A percentile compares a stretch with the other conserved stretches of the same genome.
These are phyloP conservation scores for Halcyon chelicuti DNA, from an alignment of 2,797 vertebrate species.

Conservation along the genomic window DNA sequence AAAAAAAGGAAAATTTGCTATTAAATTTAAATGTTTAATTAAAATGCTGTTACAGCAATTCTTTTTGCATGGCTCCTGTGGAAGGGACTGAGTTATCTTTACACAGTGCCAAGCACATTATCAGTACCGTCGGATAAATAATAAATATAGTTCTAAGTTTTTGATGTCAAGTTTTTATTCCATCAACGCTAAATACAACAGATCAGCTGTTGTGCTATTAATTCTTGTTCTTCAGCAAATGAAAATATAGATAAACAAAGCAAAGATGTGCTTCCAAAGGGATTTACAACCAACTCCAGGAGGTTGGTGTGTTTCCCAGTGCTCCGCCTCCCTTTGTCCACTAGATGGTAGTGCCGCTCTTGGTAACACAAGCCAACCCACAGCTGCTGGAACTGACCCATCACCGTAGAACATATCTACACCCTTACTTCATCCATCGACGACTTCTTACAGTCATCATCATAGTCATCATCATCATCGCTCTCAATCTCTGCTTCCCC, in stretches of 20 bases:
- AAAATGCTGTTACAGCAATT: not conserved
- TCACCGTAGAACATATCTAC: not conserved
- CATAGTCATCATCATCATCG: conserved; percentile 93
- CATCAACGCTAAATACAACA: not conserved
- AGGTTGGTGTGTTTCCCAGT: not conserved
- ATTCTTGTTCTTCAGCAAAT: not conserved
- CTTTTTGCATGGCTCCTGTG: not conserved
- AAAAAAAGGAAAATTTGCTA: not conserved
- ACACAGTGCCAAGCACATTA: not conserved
- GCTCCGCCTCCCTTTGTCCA: conserved; percentile 10
- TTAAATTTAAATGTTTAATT: not conserved
- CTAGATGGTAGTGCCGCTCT: conserved; percentile 73
- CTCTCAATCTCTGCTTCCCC: conserved; percentile 95
- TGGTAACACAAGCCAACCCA: not conserved
- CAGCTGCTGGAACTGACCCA: not conserved
- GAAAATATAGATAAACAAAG: not conserved
- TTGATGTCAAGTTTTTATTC: not conserved
- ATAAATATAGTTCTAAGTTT: not conserved
- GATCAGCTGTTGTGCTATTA: not conserved
- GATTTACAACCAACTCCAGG: no score
- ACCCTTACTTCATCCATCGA: conserved; percentile 94
- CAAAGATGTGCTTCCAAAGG: not conserved
- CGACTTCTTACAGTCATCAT: conserved; percentile 97
- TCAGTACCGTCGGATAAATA: not conserved
- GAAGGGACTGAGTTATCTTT: not conserved